Evolutionary conservation across 2,113 vertebrate species (phyloP), one percentile per base, ranked within the genome.

Genomic region (Pluvialis apricaria): DNA sequence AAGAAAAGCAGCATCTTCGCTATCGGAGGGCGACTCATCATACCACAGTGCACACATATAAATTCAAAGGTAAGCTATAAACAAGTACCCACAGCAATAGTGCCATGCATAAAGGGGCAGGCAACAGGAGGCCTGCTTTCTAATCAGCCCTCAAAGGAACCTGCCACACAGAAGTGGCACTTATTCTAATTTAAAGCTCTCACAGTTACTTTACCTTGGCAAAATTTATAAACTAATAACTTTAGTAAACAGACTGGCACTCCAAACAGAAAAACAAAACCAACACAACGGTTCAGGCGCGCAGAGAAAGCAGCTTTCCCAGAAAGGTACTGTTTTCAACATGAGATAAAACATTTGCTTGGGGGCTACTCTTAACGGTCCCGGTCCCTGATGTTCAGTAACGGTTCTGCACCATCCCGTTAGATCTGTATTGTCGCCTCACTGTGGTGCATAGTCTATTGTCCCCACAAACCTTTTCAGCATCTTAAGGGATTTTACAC

Each of bases 141-240:
- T 98, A 98, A 98, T 98, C 98, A 98, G 97, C 97, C 97, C 98
- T 98, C 98, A 96, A 97, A 98, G 98, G 98, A 98, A 97, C 95
- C 93, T 97, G 97, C 92, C 98, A 98, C 96, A 98, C 92, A 97
- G 96, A 98, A 98, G 98, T 98, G 98, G 97, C 97, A 98, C 98
- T 98, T 98, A 98, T 26, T 97, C 97, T 98, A 98, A 98, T 98
- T 98, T 98, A 98, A 98, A 98, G 97, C 98, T 97, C 98, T 98
- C 97, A 93, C 92, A 94, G 94, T 98, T 98, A 97, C 96, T 98
- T 98, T 97, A 97, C 95, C 97, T 97, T 98, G 97, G 95, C 97
- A 98, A 98, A 98, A 98, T 97, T 96, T 98, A 98, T 97, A 98
- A 97, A 98, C 97, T 97, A 97, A 97, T 97, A 98, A 98, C 97